A percentile compares a stretch with the other conserved stretches of the same genome.
Evolutionary conservation across 2,888 invertebrate genomes (phyloP).

Genomic region (Trachelus iudaicus): DNA sequence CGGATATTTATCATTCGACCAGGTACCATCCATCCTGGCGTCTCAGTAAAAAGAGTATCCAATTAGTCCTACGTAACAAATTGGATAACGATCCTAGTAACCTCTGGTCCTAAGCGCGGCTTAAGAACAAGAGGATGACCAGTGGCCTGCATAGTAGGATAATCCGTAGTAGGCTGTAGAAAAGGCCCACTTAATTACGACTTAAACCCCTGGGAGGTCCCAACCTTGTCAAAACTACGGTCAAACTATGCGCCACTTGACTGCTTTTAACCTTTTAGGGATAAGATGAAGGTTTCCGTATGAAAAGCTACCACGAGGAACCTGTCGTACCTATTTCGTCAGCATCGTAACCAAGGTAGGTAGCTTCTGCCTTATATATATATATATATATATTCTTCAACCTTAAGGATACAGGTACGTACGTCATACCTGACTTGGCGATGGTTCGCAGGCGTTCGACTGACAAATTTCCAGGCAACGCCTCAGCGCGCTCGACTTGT

Average conservation of each 20-base stretch:
- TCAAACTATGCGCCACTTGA: constrained; percentile 21
- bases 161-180: constrained; percentile 32
- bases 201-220: constrained; percentile 40
- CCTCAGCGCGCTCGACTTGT: not conserved
- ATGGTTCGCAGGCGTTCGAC: constrained; percentile 18
- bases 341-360: not conserved
- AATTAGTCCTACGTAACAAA: constrained; percentile 6
- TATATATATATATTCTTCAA: not conserved
- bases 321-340: constrained; percentile 18
- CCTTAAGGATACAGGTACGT: not conserved
- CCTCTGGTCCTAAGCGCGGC: constrained; percentile 4
- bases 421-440: not conserved
- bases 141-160: constrained; percentile 15
- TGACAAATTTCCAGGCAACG: constrained; percentile 30
- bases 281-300: constrained; percentile 26
- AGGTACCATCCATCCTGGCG: not conserved
- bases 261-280: constrained; percentile 28
- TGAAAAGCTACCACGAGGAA: constrained; percentile 28
- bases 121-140: not conserved
- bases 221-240: constrained; percentile 41
- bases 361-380: not conserved
- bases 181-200: constrained; percentile 45
- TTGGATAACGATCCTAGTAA: constrained; percentile 1
- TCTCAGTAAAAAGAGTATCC: not conserved
- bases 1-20: not conserved